Percentiles rank a stretch among this genome's conserved stretches.
Conservation (phyloP, 2,888 invertebrate genomes). For the Thereva nobilitata region DNA sequence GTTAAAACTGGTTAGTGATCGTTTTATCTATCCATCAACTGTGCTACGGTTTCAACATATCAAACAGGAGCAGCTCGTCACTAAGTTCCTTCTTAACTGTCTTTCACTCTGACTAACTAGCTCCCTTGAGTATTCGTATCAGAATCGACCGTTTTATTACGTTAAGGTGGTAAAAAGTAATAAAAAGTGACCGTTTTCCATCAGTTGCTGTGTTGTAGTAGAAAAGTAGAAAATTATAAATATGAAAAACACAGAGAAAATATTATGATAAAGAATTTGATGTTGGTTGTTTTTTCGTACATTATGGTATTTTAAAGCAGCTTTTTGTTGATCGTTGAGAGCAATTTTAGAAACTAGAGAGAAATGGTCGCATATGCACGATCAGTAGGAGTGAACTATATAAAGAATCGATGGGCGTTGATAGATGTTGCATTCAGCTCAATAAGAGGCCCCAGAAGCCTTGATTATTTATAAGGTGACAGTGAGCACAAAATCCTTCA, state of each 20-base stretch:
- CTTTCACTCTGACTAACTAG: constrained; percentile 26
- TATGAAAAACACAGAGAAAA: neutral
- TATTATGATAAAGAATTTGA: neutral
- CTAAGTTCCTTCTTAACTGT: constrained; percentile 9
- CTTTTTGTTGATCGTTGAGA: too few species aligned
- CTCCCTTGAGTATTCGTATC: constrained; percentile 18
- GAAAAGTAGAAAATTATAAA: constrained; percentile 14
- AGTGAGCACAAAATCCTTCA: too few species aligned
- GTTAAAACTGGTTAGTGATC: constrained; percentile 19
- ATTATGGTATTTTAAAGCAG: neutral
- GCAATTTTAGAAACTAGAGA: too few species aligned
- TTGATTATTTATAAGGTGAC: too few species aligned
- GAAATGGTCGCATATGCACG: too few species aligned
- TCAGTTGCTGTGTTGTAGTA: constrained; percentile 6
- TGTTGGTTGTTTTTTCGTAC: constrained; percentile 12
- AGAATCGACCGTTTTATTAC: constrained; percentile 24
- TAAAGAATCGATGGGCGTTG: too few species aligned
- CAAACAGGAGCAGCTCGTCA: constrained; percentile 6
- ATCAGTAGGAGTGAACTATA: too few species aligned
- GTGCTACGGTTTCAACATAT: neutral
- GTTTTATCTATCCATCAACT: neutral
- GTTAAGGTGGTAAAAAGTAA: constrained; percentile 10
- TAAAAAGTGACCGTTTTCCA: constrained; percentile 6
- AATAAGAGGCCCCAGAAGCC: too few species aligned
- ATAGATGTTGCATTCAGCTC: too few species aligned